These are phyloP conservation scores for Ceratina calcarata DNA, from an alignment of 1,140 invertebrate genomes.

Conservation along the genomic window DNA sequence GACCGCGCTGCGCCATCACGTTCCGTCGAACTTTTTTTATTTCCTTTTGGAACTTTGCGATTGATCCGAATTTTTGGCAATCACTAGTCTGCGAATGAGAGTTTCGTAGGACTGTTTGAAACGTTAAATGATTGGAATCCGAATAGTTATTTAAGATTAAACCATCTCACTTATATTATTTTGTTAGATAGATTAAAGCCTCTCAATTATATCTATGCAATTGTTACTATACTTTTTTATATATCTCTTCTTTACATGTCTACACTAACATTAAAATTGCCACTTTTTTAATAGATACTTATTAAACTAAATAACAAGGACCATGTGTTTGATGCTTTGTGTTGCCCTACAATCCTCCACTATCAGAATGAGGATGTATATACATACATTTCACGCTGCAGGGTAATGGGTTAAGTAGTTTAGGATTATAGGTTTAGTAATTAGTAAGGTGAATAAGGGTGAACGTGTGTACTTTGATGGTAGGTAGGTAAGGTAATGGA, in stretches of 20 bases:
- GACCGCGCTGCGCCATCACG: conserved; percentile 9
- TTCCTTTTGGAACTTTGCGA: conserved; percentile 5
- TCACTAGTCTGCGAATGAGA: not conserved
- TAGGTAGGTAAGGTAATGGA: not conserved
- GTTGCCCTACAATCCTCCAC: not conserved
- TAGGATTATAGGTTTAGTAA: not conserved
- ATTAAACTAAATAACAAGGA: no score
- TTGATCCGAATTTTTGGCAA: not conserved
- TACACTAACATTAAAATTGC: no score
- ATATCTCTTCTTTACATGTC: no score
- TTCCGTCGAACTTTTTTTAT: conserved; percentile 3
- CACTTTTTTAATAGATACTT: no score
- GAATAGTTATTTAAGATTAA: no score
- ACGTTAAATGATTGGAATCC: no score
- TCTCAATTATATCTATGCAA: no score
- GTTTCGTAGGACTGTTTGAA: no score
- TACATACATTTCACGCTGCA: not conserved
- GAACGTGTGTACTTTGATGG: not conserved
- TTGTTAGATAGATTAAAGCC: no score
- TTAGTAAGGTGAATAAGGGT: not conserved
- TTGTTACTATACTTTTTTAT: no score
- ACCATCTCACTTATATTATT: no score
- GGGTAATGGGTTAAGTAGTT: conserved; percentile 7
- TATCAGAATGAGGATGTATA: not conserved
- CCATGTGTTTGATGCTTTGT: no score